Conservation (phyloP, 2,888 invertebrate species). For the Leucophenga montana region DNA sequence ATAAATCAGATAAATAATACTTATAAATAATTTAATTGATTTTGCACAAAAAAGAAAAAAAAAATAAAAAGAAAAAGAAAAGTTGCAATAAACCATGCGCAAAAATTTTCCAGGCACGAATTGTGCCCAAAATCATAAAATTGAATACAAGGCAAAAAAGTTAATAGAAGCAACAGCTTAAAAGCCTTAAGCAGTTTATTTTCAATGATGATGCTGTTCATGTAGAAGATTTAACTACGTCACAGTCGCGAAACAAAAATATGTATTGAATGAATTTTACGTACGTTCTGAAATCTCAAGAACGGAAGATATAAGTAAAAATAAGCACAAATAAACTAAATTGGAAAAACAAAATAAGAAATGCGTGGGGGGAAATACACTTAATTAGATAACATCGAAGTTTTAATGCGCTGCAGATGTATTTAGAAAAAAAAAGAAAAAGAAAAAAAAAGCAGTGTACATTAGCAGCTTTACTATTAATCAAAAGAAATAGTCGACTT, state of each 20-base stretch:
- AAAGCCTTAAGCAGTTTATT: slow-evolving; percentile 5
- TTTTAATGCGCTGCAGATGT: too few species aligned
- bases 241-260: slow-evolving; percentile 55
- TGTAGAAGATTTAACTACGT: slow-evolving; percentile 55
- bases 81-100: slow-evolving; percentile 14
- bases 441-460: too few species aligned
- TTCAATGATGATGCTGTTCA: slow-evolving; percentile 50
- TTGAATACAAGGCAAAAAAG: slow-evolving; percentile 38
- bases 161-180: background rate
- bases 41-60: background rate
- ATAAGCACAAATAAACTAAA: slow-evolving; percentile 48
- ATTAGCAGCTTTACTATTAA: too few species aligned
- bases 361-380: slow-evolving; percentile 34
- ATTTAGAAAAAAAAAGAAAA: too few species aligned
- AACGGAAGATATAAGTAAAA: slow-evolving; percentile 47
- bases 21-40: background rate
- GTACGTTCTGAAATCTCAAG: background rate
- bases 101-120: too few species aligned
- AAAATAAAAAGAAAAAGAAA: background rate
- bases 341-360: slow-evolving; percentile 41
- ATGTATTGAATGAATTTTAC: background rate
- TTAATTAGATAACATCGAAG: too few species aligned
- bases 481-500: too few species aligned
- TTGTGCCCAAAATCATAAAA: slow-evolving; percentile 42
- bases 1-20: too few species aligned